Conservation (phyloP, 1,140 invertebrate species). For the Lordiphosa mommai region DNA sequence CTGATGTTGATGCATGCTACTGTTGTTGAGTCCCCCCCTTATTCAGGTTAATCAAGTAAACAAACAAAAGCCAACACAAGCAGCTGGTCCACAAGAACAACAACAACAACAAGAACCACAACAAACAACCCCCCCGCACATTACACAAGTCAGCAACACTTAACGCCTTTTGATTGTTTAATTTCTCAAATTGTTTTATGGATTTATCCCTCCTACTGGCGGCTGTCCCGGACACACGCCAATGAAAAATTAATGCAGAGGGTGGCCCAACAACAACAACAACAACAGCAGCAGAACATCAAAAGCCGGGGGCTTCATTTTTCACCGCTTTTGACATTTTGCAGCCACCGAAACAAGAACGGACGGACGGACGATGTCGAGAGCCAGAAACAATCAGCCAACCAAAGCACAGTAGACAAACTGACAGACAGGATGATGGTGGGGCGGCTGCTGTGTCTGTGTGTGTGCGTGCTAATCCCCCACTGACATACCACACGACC, state of each 20-base stretch:
- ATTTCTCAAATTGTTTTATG: conserved; percentile 78
- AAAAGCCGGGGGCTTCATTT: conserved; percentile 67
- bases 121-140: conserved; percentile 16
- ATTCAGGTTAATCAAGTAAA: conserved; percentile 64
- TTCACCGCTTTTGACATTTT: conserved; percentile 76
- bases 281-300: conserved; percentile 46
- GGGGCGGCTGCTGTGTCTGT: conserved; percentile 21
- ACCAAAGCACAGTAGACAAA: conserved; percentile 63
- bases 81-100: conserved; percentile 46
- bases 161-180: conserved; percentile 78
- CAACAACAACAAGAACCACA: conserved; percentile 20
- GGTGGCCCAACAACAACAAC: conserved; percentile 14
- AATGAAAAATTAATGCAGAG: conserved; percentile 72
- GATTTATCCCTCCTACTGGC: conserved; percentile 54
- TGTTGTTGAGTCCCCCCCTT: conserved; percentile 4
- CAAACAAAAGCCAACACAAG: conserved; percentile 39
- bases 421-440: conserved; percentile 38
- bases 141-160: conserved; percentile 65
- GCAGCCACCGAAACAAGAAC: conserved; percentile 48
- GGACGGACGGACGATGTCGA: conserved; percentile 12
- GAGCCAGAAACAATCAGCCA: conserved; percentile 71
- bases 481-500: conserved; percentile 33
- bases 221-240: conserved; percentile 55
- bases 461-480: conserved; percentile 47
- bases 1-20: neutral